phyloP scores from a whole-genome alignment of 1,140 invertebrate species.

The Trichogramma pretiosum region DNA sequence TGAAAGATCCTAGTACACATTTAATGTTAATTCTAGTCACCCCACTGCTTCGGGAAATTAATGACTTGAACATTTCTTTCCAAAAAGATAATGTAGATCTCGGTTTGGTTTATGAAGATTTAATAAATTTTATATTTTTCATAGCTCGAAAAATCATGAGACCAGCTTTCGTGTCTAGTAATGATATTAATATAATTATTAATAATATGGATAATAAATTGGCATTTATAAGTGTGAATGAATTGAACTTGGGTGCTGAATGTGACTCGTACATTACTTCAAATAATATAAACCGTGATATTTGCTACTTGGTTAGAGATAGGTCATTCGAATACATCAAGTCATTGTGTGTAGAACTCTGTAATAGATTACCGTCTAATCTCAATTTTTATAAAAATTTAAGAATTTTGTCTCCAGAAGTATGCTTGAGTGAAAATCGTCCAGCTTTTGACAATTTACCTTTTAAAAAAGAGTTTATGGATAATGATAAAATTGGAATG shows the following conservation, averaged over 20 bases:
- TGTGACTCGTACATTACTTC: no score
- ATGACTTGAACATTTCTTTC: constrained; percentile 21
- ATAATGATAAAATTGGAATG: constrained; percentile 1
- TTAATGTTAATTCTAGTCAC: constrained; percentile 19
- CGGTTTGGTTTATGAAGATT: constrained; percentile 16
- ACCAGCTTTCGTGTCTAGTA: constrained; percentile 13
- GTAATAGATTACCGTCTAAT: constrained; percentile 12
- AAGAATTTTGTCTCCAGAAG: constrained; percentile 2
- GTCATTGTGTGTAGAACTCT: constrained; percentile 7
- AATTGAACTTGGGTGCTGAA: no score
- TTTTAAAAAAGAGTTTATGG: constrained; percentile 13
- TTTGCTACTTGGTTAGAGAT: no score
- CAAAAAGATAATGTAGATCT: constrained; percentile 24
- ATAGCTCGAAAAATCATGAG: constrained; percentile 21
- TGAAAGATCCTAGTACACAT: constrained; percentile 20
- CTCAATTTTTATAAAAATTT: constrained; percentile 11
- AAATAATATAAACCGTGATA: no score
- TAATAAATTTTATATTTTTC: constrained; percentile 16
- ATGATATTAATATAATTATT: no score
- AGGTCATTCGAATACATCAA: constrained; percentile 10
- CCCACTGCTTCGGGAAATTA: constrained; percentile 20
- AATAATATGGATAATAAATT: no score
- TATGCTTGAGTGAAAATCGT: constrained; percentile 8
- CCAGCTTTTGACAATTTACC: constrained; percentile 9
- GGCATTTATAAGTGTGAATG: no score